Evolutionary conservation across 2,113 vertebrate species (phyloP).

Genomic region (Leiothrix lutea): DNA sequence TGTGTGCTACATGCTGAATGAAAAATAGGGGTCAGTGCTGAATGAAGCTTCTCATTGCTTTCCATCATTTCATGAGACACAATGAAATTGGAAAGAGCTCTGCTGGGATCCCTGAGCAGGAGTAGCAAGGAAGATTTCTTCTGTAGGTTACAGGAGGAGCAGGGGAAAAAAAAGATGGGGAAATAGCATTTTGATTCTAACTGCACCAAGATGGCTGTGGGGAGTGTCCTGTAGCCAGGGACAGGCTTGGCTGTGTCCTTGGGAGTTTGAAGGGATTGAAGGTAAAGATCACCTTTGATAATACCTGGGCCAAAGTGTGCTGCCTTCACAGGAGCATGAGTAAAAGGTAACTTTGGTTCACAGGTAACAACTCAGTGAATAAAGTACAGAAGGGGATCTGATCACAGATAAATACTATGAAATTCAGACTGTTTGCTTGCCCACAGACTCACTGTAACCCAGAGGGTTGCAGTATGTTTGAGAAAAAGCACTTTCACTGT

Average conservation of each 20-base stretch:
- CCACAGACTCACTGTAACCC: not conserved
- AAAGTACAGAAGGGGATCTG: not conserved
- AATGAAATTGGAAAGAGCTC: not conserved
- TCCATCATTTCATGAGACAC: not conserved
- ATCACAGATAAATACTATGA: not conserved
- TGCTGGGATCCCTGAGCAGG: not conserved
- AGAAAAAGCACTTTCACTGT: not conserved
- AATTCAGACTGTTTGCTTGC: not conserved
- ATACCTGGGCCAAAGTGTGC: not conserved
- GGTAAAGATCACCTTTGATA: not conserved
- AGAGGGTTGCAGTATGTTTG: not conserved
- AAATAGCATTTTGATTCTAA: not conserved
- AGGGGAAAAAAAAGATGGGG: accelerated
- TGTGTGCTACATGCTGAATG: not conserved
- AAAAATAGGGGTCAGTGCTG: not conserved
- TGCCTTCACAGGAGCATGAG: accelerated
- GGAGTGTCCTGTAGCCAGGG: not conserved
- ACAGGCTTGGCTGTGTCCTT: not conserved
- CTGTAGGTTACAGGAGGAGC: not conserved
- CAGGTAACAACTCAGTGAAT: not conserved
- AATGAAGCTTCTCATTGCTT: not conserved
- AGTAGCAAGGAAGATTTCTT: not conserved
- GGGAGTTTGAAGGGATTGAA: not conserved
- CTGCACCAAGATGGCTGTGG: not conserved
- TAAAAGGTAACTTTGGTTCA: not conserved